Evolutionary conservation across 2,113 vertebrate genomes (phyloP), one percentile per base, ranked within the genome.

Genomic region (Hemiprocne comata): DNA sequence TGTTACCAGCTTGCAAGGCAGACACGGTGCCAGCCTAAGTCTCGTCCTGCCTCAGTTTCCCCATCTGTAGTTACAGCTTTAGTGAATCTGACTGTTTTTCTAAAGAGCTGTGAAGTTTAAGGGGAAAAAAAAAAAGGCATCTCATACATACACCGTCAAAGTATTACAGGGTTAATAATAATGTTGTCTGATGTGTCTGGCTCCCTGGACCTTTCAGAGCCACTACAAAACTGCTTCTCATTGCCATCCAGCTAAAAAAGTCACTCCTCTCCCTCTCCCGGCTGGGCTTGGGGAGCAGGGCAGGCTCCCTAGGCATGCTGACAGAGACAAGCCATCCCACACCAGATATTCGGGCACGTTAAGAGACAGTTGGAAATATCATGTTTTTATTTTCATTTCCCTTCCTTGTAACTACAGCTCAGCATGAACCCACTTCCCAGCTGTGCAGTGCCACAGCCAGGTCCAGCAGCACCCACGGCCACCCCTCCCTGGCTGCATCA

Each of bases 291-390:
- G 19, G 48, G 50, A 87, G 26, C 3, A 3, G 34, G 31, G 7
- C 40, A 66, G 53, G 51, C n/a, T 51, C 64, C 4, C 1, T 21
- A 46, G 29, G 57, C 2, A 0, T 33, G 31, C 19, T 53, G n/a
- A 58, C 7, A 1, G 7, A 17, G 15, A 13, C 33, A 44, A 48
- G 58, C 11, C 80, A 58, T 4, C 72, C 40, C 60, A 20, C 60
- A 20, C 7, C 16, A 2, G n/a, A 16, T 9, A 3, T 62, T 25
- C 5, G 10, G 55, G 10, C 42, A 23, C 0, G 0, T 18, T 13
- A 34, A 53, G 48, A 67, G 69, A 6, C 26, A 19, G 9, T 0
- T 76, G 69, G 64, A 62, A 86, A 79, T 25, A 21, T 51, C 9
- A 3, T 0, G 0, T 13, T 80, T 79, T 85, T 55, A 64, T 83